Evolutionary conservation across 2,113 vertebrate species (phyloP).

Genomic region (Neogobius melanostomus): DNA sequence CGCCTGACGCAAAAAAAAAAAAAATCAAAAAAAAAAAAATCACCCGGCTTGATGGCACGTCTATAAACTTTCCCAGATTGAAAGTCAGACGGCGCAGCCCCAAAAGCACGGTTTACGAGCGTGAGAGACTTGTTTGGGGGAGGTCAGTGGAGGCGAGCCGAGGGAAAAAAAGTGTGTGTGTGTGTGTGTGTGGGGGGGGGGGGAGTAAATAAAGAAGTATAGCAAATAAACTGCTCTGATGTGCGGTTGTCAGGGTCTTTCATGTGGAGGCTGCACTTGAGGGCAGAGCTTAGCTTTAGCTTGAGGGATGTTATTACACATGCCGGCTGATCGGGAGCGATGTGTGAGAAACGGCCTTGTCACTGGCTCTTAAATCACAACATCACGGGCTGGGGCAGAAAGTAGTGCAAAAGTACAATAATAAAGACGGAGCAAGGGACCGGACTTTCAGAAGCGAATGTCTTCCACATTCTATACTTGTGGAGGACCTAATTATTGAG

Average conservation of each 20-base stretch:
- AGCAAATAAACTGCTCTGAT: conserved; percentile 67
- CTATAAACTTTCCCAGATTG: conserved; percentile 36
- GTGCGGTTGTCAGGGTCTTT: conserved; percentile 67
- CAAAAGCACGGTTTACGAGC: conserved; percentile 51
- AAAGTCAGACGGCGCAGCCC: conserved; percentile 30
- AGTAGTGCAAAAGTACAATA: conserved; percentile 16
- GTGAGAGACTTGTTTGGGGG: conserved; percentile 53
- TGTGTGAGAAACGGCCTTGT: conserved; percentile 72
- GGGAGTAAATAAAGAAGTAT: conserved; percentile 61
- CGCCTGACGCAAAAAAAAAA: background rate
- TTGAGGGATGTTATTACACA: conserved; percentile 70
- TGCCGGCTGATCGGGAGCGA: conserved; percentile 65
- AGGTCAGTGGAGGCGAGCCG: conserved; percentile 39
- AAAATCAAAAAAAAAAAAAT: background rate
- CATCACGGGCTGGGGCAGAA: conserved; percentile 29
- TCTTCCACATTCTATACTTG: too few relatives aligned
- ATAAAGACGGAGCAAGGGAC: conserved; percentile 4
- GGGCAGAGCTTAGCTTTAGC: conserved; percentile 71
- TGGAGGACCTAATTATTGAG: too few relatives aligned
- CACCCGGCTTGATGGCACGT: background rate
- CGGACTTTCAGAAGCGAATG: conserved; percentile 7
- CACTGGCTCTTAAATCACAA: conserved; percentile 65
- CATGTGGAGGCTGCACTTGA: conserved; percentile 68
- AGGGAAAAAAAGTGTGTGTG: background rate
- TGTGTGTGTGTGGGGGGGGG: background rate